These are phyloP conservation scores for Idaea straminata DNA, from an alignment of 2,888 invertebrate genomes.

Conservation along the genomic window DNA sequence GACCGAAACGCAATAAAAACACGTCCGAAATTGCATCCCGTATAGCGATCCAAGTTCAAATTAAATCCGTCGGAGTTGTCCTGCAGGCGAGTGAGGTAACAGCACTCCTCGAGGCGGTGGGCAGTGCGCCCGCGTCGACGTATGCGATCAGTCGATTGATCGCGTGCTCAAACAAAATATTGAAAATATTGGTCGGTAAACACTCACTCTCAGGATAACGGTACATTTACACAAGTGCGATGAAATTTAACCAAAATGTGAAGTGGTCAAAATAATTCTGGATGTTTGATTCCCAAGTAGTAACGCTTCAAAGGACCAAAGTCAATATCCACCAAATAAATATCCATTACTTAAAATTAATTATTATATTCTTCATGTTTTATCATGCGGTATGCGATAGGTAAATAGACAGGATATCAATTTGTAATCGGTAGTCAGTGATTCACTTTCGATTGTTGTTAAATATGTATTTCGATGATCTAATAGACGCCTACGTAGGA, in stretches of 20 bases:
- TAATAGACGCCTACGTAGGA: constrained; percentile 52
- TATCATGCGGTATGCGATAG: neutral
- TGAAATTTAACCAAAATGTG: neutral
- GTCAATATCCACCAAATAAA: neutral
- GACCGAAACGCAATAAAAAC: constrained; percentile 60
- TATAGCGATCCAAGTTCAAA: constrained; percentile 63
- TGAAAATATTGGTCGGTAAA: constrained; percentile 28
- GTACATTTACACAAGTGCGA: neutral
- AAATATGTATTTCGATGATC: constrained; percentile 45
- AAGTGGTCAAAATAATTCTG: neutral
- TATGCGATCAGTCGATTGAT: constrained; percentile 51
- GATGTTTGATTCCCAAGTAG: neutral
- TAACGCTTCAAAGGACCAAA: neutral
- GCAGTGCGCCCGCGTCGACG: constrained; percentile 68
- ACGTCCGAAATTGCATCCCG: constrained; percentile 58
- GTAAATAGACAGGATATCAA: neutral
- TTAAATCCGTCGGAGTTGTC: constrained; percentile 51
- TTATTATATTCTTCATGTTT: neutral
- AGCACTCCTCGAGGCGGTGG: constrained; percentile 45
- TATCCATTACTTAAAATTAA: neutral
- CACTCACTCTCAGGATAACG: neutral
- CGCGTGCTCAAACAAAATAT: constrained; percentile 49
- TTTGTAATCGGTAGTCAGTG: constrained; percentile 19
- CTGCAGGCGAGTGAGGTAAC: constrained; percentile 33
- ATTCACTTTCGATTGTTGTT: constrained; percentile 32